Evolutionary conservation across 1,140 invertebrate species (phyloP).

Genomic region (Camponotus vicinus): DNA sequence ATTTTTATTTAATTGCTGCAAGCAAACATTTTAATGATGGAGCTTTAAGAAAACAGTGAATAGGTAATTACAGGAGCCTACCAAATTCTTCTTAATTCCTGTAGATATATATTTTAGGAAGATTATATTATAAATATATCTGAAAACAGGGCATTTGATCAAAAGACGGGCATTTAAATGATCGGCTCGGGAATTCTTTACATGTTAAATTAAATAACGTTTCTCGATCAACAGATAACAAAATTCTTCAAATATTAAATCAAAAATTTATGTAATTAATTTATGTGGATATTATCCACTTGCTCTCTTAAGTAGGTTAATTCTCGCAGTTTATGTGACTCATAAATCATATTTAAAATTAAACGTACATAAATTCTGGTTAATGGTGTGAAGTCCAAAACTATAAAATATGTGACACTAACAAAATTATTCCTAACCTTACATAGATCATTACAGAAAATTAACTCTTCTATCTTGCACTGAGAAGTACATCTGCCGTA

Average conservation of each 20-base stretch:
- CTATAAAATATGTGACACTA: conserved; percentile 16
- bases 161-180: conserved; percentile 80
- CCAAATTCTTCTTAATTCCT: conserved; percentile 56
- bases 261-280: conserved; percentile 14
- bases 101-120: conserved; percentile 54
- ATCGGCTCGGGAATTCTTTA: conserved; percentile 79
- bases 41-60: conserved; percentile 28
- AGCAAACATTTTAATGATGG: conserved; percentile 2
- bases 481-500: neutral
- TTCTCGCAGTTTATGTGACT: conserved; percentile 13
- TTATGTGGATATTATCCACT: neutral
- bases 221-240: neutral
- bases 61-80: conserved; percentile 54
- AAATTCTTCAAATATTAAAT: neutral
- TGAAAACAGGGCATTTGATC: conserved; percentile 74
- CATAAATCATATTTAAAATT: conserved; percentile 50
- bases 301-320: conserved; percentile 7
- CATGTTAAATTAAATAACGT: conserved; percentile 71
- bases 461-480: neutral
- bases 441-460: conserved; percentile 14
- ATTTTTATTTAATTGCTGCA: neutral
- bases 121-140: conserved; percentile 80
- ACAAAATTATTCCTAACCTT: conserved; percentile 23
- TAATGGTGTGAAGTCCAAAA: conserved; percentile 28
- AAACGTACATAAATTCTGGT: conserved; percentile 39